Conservation (phyloP, 2,113 vertebrate species). For the Spilogale gracilis region DNA sequence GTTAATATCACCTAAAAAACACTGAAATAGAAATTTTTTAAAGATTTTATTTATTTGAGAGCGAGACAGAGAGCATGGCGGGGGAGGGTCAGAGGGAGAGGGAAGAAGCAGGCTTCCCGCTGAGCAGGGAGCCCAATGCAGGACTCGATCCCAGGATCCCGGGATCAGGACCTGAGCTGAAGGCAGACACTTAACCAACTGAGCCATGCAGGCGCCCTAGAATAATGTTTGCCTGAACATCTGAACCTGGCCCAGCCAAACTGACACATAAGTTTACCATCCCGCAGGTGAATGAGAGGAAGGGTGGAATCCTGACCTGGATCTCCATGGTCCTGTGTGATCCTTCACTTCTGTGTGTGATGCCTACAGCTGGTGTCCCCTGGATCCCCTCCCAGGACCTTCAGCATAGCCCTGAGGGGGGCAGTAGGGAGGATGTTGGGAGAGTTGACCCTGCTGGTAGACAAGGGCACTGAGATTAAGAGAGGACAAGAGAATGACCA, state of each 20-base stretch:
- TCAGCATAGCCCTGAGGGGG: background rate
- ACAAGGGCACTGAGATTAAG: background rate
- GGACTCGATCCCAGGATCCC: no score
- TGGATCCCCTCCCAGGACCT: background rate
- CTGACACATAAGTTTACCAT: background rate
- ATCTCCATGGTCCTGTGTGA: background rate
- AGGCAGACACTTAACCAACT: no score
- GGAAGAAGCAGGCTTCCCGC: no score
- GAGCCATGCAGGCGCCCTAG: no score
- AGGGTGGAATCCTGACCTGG: background rate
- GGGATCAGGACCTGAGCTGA: no score
- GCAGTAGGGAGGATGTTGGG: accelerated
- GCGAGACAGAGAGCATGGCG: no score
- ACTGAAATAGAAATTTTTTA: background rate
- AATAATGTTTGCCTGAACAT: background rate
- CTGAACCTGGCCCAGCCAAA: background rate
- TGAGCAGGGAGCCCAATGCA: no score
- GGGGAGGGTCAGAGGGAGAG: no score
- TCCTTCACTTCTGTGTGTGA: background rate
- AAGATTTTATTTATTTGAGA: no score
- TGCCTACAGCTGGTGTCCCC: background rate
- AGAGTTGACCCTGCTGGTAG: background rate
- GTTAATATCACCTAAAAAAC: background rate
- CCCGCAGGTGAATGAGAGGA: background rate
- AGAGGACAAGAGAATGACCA: background rate